Evolutionary conservation across 2,797 vertebrate species (phyloP).

Genomic region (Scarus forsteni): DNA sequence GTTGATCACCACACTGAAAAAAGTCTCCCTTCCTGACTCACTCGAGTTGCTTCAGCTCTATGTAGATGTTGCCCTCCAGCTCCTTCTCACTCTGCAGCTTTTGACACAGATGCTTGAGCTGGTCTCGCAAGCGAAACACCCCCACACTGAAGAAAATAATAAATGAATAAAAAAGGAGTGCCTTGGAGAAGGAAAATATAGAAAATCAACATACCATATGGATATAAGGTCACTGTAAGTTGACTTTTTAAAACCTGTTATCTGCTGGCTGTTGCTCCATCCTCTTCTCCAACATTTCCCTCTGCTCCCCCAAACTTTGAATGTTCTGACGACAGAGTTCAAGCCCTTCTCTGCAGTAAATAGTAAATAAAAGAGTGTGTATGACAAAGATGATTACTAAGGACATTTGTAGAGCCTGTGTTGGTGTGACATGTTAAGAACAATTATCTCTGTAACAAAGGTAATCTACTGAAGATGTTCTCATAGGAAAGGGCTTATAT

Average conservation of each 20-base stretch:
- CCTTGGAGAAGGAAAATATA: neutral
- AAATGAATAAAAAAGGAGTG: neutral
- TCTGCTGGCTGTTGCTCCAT: slow-evolving; percentile 76
- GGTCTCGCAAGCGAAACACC: slow-evolving; percentile 80
- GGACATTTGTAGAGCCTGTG: slow-evolving; percentile 5
- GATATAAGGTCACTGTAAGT: neutral
- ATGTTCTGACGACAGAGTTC: slow-evolving; percentile 79
- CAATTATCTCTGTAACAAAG: slow-evolving; percentile 26
- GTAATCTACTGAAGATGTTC: slow-evolving; percentile 39
- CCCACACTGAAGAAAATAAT: slow-evolving; percentile 74
- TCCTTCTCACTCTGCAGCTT: slow-evolving; percentile 84
- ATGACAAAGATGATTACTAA: neutral
- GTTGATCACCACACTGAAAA: slow-evolving; percentile 29
- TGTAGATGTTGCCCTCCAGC: slow-evolving; percentile 71
- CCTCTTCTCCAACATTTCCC: slow-evolving; percentile 77
- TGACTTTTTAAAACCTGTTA: slow-evolving; percentile 77
- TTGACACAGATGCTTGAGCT: slow-evolving; percentile 72
- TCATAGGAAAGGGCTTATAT: slow-evolving; percentile 39
- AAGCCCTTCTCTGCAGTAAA: slow-evolving; percentile 79
- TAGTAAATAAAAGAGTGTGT: slow-evolving; percentile 8
- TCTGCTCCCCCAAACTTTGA: slow-evolving; percentile 77
- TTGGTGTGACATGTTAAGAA: slow-evolving; percentile 11
- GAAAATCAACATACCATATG: neutral
- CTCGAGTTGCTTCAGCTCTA: slow-evolving; percentile 77
- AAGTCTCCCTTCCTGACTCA: slow-evolving; percentile 64